Evolutionary conservation across 92 coral and sea anemone species (phyloP).

Genomic region (Phenganax stokvisi): DNA sequence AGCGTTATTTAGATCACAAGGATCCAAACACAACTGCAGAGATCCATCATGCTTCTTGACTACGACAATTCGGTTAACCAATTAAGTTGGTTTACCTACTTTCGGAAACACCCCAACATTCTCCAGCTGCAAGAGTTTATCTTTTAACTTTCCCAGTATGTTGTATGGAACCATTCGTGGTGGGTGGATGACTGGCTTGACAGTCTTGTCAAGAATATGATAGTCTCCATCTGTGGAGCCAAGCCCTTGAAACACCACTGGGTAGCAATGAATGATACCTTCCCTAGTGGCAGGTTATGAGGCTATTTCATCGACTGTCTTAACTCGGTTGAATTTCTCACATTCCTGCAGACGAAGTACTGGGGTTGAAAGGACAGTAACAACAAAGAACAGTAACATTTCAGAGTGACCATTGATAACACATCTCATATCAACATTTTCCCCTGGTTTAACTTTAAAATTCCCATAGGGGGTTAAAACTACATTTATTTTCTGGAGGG

Average conservation of each 20-base stretch:
- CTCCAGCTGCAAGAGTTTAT: neutral
- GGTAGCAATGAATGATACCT: neutral
- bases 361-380: neutral
- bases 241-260: neutral
- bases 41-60: constrained; percentile 43
- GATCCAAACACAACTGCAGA: constrained; percentile 53
- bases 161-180: constrained; percentile 7
- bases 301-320: neutral
- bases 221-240: neutral
- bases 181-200: constrained; percentile 21
- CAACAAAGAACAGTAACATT: neutral
- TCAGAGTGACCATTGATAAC: neutral
- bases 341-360: neutral
- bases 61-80: constrained; percentile 53
- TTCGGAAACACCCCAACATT: neutral
- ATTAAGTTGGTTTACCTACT: constrained; percentile 38
- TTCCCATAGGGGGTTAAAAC: constrained; percentile 1
- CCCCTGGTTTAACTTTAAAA: constrained; percentile 1
- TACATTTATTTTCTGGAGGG: neutral
- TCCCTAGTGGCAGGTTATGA: neutral
- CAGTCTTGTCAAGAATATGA: constrained; percentile 2
- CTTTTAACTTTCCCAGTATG: neutral
- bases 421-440: neutral
- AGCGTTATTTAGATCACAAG: constrained; percentile 42
- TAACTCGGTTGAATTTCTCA: neutral